Evolutionary conservation across 2,797 vertebrate genomes (phyloP).

Genomic region (Presbytis comata): DNA sequence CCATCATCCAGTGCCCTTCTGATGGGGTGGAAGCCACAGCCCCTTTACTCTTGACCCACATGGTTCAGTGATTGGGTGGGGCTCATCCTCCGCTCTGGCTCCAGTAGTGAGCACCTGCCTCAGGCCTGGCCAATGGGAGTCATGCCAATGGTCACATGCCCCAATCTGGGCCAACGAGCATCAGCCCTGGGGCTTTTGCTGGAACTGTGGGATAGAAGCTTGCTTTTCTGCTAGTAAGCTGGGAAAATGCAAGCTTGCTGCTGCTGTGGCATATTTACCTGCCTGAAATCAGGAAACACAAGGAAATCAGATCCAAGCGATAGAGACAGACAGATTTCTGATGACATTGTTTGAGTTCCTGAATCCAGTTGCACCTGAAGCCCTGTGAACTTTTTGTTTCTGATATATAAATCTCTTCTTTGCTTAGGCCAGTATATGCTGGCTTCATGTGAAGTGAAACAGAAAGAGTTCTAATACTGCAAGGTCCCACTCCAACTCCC

Average conservation of each 20-base stretch:
- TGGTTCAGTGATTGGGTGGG: too few relatives aligned
- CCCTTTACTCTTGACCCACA: background rate
- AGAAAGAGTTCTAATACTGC: background rate
- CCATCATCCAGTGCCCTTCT: background rate
- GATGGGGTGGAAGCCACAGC: background rate
- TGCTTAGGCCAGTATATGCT: too few relatives aligned
- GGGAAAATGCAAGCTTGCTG: background rate
- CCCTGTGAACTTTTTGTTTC: background rate
- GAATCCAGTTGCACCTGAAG: background rate
- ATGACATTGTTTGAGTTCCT: background rate
- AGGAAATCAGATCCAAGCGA: background rate
- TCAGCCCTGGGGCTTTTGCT: background rate
- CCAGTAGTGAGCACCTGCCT: fast-evolving
- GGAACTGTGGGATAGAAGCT: background rate
- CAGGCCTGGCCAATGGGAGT: background rate
- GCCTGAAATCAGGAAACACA: background rate
- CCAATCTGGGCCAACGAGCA: background rate
- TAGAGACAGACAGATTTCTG: background rate
- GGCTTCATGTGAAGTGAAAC: background rate
- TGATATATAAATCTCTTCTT: background rate
- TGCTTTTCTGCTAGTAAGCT: background rate
- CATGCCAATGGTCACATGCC: background rate
- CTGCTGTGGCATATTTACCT: background rate
- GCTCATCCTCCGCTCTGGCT: background rate
- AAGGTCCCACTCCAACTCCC: fast-evolving